A percentile compares a stretch with the other conserved stretches of the same genome.
These are phyloP conservation scores for Nerophis ophidion DNA, from an alignment of 2,113 vertebrate genomes.

Conservation along the genomic window DNA sequence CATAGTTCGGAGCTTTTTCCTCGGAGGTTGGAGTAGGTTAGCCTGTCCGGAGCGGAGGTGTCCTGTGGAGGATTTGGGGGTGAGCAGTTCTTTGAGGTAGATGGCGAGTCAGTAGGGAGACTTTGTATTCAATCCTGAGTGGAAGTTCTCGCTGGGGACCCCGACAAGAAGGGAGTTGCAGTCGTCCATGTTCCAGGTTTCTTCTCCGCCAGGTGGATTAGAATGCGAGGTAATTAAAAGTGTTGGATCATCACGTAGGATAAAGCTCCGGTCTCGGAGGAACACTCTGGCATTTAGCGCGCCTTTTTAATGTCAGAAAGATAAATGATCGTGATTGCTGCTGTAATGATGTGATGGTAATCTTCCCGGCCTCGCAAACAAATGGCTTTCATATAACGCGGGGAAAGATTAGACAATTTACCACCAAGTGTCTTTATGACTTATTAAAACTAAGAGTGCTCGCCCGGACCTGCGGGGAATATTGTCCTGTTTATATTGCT, in stretches of 20 bases:
- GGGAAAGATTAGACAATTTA: conserved; percentile 73
- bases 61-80: too few relatives aligned
- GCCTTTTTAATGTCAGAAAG: conserved; percentile 62
- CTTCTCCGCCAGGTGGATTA: conserved; percentile 25
- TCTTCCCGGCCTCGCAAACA: conserved; percentile 66
- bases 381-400: conserved; percentile 75
- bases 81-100: too few relatives aligned
- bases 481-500: conserved; percentile 33
- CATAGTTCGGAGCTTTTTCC: too few relatives aligned
- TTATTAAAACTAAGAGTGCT: conserved; percentile 56
- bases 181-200: background rate
- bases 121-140: background rate
- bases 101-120: too few relatives aligned
- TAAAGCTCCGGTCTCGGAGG: conserved; percentile 57
- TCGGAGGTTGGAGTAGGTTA: too few relatives aligned
- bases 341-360: conserved; percentile 65
- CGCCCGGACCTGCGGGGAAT: conserved; percentile 41
- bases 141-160: too few relatives aligned
- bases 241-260: conserved; percentile 43
- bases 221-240: conserved; percentile 57
- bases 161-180: too few relatives aligned
- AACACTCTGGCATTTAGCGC: conserved; percentile 58
- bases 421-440: conserved; percentile 60
- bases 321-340: conserved; percentile 70
- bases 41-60: too few relatives aligned